Base-by-base conservation (phyloP, 2,888 invertebrate genomes). In the Eutolmus rufibarbis region DNA sequence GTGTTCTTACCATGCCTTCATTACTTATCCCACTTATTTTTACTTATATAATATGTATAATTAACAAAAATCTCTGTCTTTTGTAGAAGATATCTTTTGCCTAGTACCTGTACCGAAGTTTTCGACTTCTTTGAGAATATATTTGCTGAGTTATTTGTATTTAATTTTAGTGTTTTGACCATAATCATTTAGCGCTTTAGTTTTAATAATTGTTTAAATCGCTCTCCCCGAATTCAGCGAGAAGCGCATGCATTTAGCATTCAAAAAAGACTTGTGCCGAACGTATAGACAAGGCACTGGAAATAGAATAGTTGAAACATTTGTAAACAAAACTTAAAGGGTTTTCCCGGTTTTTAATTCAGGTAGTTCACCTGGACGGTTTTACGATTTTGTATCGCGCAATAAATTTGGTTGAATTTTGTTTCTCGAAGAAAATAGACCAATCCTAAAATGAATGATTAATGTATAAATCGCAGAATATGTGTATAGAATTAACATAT, bases 401-500 rank as follows among this genome's bases (percentile, higher is more conserved):
- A 79, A 51, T 79, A 14, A 79, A 51, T 79, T 79, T 28, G 51
- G 23, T 79, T 31, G 28, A 79, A 51, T 16, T 40, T 40, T 79
- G 14, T 57, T 57, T 78, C 23, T 78, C 37, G 78, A 46, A 78
- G 34, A 57, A 23, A 14, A 57, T 34, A 82, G 82, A 82, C 82
- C 66, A 82, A 85, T 74, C 74, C 74, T 74, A 85, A 74, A 74
- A 46, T 85, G 66, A 85, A 85, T 46, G 23, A 46, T 74, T 85
- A 74, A 40, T 43, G 51, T 85, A 85, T 46, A 74, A 74, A 85
- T 74, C 37, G 85, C 28, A 85, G 37, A 74, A 85, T 28, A 34
- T 85, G 28, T 66, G 74, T 85, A 74, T 85, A 74, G 74, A 74
- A 46, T 85, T 74, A 82, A 74, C 74, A 85, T 66, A 84, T 85